Evolutionary conservation across 2,797 vertebrate genomes (phyloP).

Genomic region (Lutra lutra): DNA sequence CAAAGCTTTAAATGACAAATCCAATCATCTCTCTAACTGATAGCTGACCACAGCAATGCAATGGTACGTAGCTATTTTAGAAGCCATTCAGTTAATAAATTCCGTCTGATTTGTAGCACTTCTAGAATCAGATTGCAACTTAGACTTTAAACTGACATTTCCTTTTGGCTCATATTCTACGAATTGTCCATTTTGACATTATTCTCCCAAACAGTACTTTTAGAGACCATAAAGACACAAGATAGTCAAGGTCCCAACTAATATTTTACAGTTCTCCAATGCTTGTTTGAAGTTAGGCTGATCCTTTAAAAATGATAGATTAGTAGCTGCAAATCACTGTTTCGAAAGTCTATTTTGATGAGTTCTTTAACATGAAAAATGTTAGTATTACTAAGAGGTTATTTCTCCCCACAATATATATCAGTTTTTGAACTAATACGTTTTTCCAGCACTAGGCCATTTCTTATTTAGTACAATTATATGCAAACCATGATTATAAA

Average conservation of each 20-base stretch:
- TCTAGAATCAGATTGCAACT: constrained; percentile 62
- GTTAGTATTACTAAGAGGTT: background rate
- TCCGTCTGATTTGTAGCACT: constrained; percentile 61
- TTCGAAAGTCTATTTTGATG: constrained; percentile 26
- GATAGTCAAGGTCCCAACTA: constrained; percentile 57
- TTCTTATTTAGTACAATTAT: constrained; percentile 31
- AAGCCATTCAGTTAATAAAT: constrained; percentile 75
- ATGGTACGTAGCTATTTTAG: constrained; percentile 58
- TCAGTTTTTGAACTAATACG: background rate
- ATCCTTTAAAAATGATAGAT: background rate
- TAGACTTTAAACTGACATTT: constrained; percentile 13
- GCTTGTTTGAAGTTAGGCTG: background rate
- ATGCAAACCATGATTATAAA: background rate
- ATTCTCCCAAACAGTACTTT: constrained; percentile 58
- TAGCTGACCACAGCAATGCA: constrained; percentile 52
- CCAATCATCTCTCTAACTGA: background rate
- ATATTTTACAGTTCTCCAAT: constrained; percentile 27
- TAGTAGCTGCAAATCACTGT: background rate
- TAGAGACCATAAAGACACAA: constrained; percentile 54
- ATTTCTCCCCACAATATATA: background rate
- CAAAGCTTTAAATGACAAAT: constrained; percentile 61
- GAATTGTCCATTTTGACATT: constrained; percentile 64
- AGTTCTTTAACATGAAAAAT: background rate
- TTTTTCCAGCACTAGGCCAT: background rate
- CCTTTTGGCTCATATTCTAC: constrained; percentile 59